A percentile compares a stretch with the other conserved stretches of the same genome.
Evolutionary conservation across 2,888 invertebrate species (phyloP).

Genomic region (Meandrusa payeni): DNA sequence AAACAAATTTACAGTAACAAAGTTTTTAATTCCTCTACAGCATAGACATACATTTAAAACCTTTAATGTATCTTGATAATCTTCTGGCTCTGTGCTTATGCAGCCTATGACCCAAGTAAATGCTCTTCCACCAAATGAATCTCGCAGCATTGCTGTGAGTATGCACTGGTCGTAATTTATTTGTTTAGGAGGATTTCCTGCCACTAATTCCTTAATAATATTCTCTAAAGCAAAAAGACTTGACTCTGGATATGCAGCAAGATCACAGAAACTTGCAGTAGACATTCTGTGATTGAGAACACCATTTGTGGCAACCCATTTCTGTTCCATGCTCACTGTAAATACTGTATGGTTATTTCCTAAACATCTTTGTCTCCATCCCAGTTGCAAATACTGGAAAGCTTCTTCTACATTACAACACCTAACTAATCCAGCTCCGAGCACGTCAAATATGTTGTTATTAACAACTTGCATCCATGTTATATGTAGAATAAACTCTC

Average conservation of each 20-base stretch:
- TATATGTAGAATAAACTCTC: constrained; percentile 84
- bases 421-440: constrained; percentile 76
- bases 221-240: constrained; percentile 85
- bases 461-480: constrained; percentile 88
- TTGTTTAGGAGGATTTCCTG: constrained; percentile 76
- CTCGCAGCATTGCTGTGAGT: constrained; percentile 84
- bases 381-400: constrained; percentile 85
- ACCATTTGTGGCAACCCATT: constrained; percentile 85
- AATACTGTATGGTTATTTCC: constrained; percentile 85
- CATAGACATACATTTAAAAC: constrained; percentile 84
- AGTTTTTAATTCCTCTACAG: constrained; percentile 85
- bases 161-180: constrained; percentile 84
- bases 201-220: constrained; percentile 81
- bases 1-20: constrained; percentile 86
- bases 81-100: constrained; percentile 85
- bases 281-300: constrained; percentile 86
- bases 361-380: constrained; percentile 79
- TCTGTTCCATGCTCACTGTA: constrained; percentile 87
- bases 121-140: constrained; percentile 88
- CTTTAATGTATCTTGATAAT: constrained; percentile 85
- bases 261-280: constrained; percentile 87
- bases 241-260: constrained; percentile 82
- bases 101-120: constrained; percentile 87
- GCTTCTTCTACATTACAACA: constrained; percentile 86
- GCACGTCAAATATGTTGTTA: constrained; percentile 82